phyloP scores from a whole-genome alignment of 2,113 vertebrate species.

The Ctenomys sociabilis region DNA sequence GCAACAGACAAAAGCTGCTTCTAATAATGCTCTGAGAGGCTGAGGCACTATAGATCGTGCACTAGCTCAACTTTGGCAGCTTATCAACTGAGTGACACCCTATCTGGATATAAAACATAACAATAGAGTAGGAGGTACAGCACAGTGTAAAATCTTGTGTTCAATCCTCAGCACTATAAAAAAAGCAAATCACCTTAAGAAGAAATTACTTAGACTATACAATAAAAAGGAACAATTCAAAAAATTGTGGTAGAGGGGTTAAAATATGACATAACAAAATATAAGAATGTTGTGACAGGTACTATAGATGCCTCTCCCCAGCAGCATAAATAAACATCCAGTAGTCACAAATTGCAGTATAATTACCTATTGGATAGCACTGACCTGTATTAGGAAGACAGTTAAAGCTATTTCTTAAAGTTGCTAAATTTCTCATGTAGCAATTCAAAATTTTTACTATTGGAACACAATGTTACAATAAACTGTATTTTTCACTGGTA shows the following conservation, averaged over 20 bases:
- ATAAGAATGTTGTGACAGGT: neutral
- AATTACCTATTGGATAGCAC: neutral
- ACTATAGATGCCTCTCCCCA: neutral
- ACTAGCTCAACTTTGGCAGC: neutral
- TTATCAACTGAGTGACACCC: neutral
- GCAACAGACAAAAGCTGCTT: neutral
- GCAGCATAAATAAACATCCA: conserved; percentile 10
- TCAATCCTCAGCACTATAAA: neutral
- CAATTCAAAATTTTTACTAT: neutral
- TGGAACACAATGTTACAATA: neutral
- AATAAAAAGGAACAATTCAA: neutral
- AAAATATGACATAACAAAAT: conserved; percentile 47
- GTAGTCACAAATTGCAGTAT: neutral
- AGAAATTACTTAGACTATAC: neutral
- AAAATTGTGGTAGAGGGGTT: neutral
- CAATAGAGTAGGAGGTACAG: neutral
- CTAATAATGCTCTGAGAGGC: neutral
- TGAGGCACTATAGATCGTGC: neutral
- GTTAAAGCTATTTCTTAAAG: neutral
- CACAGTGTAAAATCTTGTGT: neutral
- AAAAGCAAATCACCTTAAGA: neutral
- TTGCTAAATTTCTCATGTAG: neutral
- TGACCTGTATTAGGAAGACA: neutral
- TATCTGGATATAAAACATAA: neutral
- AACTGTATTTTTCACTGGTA: neutral